These are phyloP conservation scores for Dermatemys mawii DNA, from an alignment of 2,113 vertebrate species.

Conservation along the genomic window DNA sequence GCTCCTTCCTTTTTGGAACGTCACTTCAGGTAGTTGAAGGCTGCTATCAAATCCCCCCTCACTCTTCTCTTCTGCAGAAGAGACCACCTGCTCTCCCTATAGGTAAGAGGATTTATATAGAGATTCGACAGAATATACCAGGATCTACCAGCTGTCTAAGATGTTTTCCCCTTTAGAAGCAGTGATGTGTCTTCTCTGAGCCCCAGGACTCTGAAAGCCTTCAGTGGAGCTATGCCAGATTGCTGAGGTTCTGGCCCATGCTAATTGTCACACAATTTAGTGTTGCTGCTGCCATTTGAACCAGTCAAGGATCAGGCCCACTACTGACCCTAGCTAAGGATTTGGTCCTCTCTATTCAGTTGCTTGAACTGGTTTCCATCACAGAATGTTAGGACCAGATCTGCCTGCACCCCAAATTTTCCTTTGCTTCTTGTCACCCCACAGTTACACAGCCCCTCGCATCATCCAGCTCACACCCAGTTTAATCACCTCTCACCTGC, in stretches of 20 bases:
- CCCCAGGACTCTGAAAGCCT: background rate
- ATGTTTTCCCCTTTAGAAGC: background rate
- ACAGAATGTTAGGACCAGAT: background rate
- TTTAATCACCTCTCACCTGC: background rate
- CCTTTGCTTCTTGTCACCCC: background rate
- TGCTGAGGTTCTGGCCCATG: background rate
- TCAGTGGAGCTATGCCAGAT: background rate
- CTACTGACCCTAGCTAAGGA: background rate
- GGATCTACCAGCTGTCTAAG: background rate
- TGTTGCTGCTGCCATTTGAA: background rate
- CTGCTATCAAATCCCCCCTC: too few relatives aligned
- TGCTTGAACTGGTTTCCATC: background rate
- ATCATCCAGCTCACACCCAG: background rate
- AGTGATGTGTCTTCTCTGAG: background rate
- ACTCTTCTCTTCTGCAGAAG: too few relatives aligned
- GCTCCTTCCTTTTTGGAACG: too few relatives aligned
- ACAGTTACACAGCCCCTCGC: background rate
- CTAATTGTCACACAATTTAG: background rate
- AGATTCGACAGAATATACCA: background rate
- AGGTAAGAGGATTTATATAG: background rate
- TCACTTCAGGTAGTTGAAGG: too few relatives aligned
- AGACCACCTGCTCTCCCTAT: background rate
- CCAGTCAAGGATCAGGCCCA: background rate
- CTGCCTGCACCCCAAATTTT: background rate
- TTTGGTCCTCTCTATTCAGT: background rate